Base-by-base conservation (phyloP, 2,888 invertebrate genomes). In the Agonum fuliginosum region DNA sequence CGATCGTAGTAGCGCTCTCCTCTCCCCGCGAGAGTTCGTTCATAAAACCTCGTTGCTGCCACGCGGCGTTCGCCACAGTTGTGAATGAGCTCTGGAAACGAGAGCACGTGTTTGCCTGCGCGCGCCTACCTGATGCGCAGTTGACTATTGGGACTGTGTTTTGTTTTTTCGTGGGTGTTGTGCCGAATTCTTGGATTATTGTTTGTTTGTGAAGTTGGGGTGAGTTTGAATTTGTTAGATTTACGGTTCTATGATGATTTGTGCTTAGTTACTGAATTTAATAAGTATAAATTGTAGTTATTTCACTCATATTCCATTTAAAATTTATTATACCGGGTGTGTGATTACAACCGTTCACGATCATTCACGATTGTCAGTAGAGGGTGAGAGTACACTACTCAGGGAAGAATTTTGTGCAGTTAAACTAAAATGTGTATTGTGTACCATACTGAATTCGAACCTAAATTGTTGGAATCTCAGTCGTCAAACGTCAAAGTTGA, bases 1-100 rank as follows among this genome's bases (percentile, higher is more conserved):
- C 87, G 88, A 86, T 87, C 85, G 83, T 86, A 85, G 86, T 85
- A 86, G 86, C 80, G 84, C 82, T 84, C 86, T 65, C 88, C 86
- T 30, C 30, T 10, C 1, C 17, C 8, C 17, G 34, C 12, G 58
- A 86, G 87, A 86, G 51, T 79, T 74, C 54, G 72, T 75, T 70
- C 75, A 76, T 72, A 41, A 46, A 65, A 65, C 48, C 27, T 12
- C 34, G 34, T 86, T 86, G 87, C 87, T 86, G 82, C 85, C 85
- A 85, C 85, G 85, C 75, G 70, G 79, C 80, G 83, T 83, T 82
- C 80, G 43, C 14, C 41, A 24, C 74, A 74, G 74, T 74, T 43
- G 17, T 74, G 70, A 82, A 85, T 86, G 83, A 80, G 75, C 78
- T 12, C 3, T 17, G 14, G 2, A 12, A 22, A n/a, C 3, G 10